Base-by-base conservation (phyloP, 2,888 invertebrate genomes). In the Seira ritae region DNA sequence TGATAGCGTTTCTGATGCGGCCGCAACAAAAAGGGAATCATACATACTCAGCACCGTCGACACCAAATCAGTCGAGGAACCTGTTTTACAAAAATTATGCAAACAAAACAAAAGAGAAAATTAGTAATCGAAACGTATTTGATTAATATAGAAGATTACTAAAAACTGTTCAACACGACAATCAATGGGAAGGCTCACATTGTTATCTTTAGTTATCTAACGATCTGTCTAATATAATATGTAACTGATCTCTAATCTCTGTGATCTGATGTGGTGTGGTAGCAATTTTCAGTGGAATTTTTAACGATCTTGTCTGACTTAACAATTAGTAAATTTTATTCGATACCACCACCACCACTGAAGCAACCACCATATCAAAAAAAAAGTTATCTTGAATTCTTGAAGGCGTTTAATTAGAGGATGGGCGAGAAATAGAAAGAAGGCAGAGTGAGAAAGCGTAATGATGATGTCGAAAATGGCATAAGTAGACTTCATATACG, bases 21-120 rank as follows among this genome's bases (percentile, higher is more conserved):
- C 91, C 67, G 92, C 92, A 88, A 92, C 92, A 88, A 55, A 31
- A 31, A 96, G 92, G 87, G 95, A 95, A 92, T 97, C 97, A 91
- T 96, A 96, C 91, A 96, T 95, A 87, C 95, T 95, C 91, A 97
- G 93, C 86, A 97, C 93, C 88, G 95, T 95, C 84, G 96, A 96
- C 90, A 96, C 94, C 91, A 97, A 92, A 91, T 97, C 97, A 89
- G 91, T 91, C 37, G 96, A 95, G 90, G 95, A 94, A 91, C 96
- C 97, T 97, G 94, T 72, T 87, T 67, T 93, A 93, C 89, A 90
- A 92, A 90, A 90, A 89, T 90, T 90, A 88, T 86, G 12, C 77
- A 70, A 77, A 55, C n/a, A 24, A 87, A 81, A 82, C 80, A 76
- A 84, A 80, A 75, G 72, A 78, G 73, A 81, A 74, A 84, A 84